Evolutionary conservation across 2,888 invertebrate genomes (phyloP), one percentile per base, ranked within the genome.

Genomic region (Mythimna ferrago): DNA sequence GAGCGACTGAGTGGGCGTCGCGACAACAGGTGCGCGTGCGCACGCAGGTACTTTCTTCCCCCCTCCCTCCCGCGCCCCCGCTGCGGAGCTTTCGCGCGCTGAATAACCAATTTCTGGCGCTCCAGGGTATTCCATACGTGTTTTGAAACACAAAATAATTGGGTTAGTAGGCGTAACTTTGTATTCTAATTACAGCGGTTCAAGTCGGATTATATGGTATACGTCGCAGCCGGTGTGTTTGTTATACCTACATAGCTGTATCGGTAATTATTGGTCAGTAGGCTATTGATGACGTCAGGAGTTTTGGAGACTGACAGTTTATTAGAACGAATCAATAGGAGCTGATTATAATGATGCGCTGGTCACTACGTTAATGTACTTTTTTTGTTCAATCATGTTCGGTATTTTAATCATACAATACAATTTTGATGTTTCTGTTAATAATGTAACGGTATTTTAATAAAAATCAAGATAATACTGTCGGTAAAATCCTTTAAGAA

Each of bases 31-130:
- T 93, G 90, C 89, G 90, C 89, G 69, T 60, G 89, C 89, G 89
- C 87, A 87, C 88, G 90, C 87, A 87, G 85, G 87, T 87, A 87
- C 82, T 80, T 80, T 73, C 78, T 76, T 83, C 81, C 82, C 77
- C 78, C 67, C 73, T 80, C 79, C 83, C 80, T 75, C 82, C 38
- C 48, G 21, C 21, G 73, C 58, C 32, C 44, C 75, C 69, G 64
- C 80, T 68, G 78, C 74, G 71, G 87, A 91, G 93, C 92, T 93
- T 93, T 93, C 93, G 93, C 93, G 93, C 84, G 90, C 92, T 89
- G 92, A 94, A 93, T 94, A 92, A 91, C 86, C 82, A 91, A 93
- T 93, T 91, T 91, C 90, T 89, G 89, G 87, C 83, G 81, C 89
- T 89, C 90, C 91, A 87, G 90, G 89, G 88, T 87, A 86, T 84